Evolutionary conservation across 2,797 vertebrate species (phyloP).

Genomic region (Acestrorhynchus altus): DNA sequence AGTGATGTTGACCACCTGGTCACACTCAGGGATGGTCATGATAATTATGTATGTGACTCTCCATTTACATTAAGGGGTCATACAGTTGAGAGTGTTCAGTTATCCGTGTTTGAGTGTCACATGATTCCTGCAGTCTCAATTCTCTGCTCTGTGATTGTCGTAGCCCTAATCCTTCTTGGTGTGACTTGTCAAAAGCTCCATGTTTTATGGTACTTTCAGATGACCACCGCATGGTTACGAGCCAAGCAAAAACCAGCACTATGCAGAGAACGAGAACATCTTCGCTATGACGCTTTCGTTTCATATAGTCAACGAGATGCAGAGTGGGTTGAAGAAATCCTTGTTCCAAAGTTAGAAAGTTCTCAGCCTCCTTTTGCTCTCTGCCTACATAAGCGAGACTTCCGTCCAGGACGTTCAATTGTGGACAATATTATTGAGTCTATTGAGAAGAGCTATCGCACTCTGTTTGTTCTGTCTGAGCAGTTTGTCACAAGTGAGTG

Average conservation of each 20-base stretch:
- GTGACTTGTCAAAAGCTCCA: constrained; percentile 72
- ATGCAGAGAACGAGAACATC: constrained; percentile 30
- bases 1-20: neutral
- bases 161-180: constrained; percentile 56
- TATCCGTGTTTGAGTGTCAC: constrained; percentile 74
- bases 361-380: constrained; percentile 73
- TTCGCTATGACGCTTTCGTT: constrained; percentile 80
- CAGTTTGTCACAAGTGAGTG: constrained; percentile 86
- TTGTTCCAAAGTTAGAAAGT: constrained; percentile 81
- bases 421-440: constrained; percentile 86
- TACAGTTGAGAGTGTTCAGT: constrained; percentile 52
- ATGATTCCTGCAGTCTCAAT: constrained; percentile 60
- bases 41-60: constrained; percentile 77
- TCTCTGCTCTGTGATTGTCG: constrained; percentile 64
- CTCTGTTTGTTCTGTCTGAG: constrained; percentile 82
- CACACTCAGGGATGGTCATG: constrained; percentile 69
- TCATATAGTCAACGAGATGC: constrained; percentile 83
- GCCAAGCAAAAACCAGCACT: constrained; percentile 76
- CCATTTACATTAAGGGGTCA: constrained; percentile 70
- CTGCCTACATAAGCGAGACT: constrained; percentile 85
- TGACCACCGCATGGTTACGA: constrained; percentile 82
- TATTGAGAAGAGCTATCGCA: constrained; percentile 83
- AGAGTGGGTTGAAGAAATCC: constrained; percentile 81
- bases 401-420: constrained; percentile 84
- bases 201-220: constrained; percentile 78